Base-by-base conservation (phyloP, 2,113 vertebrate genomes). In the Ptychochromis oligacanthus region DNA sequence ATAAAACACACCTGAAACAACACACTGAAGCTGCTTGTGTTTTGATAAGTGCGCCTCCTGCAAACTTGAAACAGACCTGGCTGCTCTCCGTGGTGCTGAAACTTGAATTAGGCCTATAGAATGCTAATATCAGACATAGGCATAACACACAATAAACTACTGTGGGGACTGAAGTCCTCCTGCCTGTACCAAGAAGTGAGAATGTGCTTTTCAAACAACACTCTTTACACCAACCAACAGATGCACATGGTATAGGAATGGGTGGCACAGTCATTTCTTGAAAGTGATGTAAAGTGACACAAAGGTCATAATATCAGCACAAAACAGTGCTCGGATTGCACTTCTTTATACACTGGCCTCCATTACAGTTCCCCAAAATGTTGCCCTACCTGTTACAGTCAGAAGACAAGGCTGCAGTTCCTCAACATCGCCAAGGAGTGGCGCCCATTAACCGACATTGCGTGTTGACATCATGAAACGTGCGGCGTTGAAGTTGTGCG, bases 401-500 rank as follows among this genome's bases (percentile, higher is more conserved):
- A 74, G 34, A 40, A 38, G 59, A n/a, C 46, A 52, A 52, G n/a
- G 58, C 61, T 95, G 95, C 86, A 95, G 20, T 89, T 75, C 31
- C 84, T 7, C 20, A 0, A 3, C 26, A 18, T 0, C 1, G 13
- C 88, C 95, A 28, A 79, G 24, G 10, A 76, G 90, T 10, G 95
- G 92, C 92, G 94, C 92, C 0, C 18, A 22, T 83, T 2, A 24
- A 14, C 83, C 4, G 34, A 70, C 84, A 38, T 81, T 91, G 92
- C 95, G 95, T 93, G 94, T 93, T 96, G 95, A 96, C 95, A 94
- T 96, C 95, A 96, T 64, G 77, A 85, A 80, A 92, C 95, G 94
- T 94, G 89, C 90, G 70, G 86, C 95, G 94, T 91, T 91, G 83
- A 90, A 88, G 77, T 86, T 82, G 83, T 93, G 93, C 93, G 93